Percentiles rank a stretch among this genome's conserved stretches.
Conservation (phyloP, 2,113 vertebrate genomes). For the Chrysemys picta region DNA sequence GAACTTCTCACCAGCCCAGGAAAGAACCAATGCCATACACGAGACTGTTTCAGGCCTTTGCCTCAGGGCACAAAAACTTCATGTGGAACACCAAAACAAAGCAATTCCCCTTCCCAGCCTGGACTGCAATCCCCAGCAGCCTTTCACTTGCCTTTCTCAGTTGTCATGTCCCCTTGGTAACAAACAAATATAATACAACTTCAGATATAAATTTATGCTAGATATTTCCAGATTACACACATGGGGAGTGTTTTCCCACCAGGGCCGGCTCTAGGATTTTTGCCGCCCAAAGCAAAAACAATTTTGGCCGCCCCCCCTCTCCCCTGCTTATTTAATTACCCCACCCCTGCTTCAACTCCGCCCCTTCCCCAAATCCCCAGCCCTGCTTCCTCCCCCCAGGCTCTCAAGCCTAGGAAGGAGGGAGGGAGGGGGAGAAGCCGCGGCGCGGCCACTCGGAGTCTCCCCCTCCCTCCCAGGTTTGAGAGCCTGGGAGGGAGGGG, state of each 20-base stretch:
- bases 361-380: too few relatives aligned
- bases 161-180: not conserved
- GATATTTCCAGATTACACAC: not conserved
- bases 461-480: too few relatives aligned
- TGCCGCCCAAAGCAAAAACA: too few relatives aligned
- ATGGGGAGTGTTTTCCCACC: not conserved
- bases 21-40: not conserved
- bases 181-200: not conserved
- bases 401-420: too few relatives aligned
- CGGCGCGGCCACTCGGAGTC: too few relatives aligned
- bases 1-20: not conserved
- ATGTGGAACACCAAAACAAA: not conserved
- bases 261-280: too few relatives aligned
- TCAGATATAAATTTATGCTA: not conserved
- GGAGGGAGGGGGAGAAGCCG: too few relatives aligned
- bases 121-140: not conserved
- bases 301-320: too few relatives aligned
- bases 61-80: not conserved
- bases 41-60: not conserved
- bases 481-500: too few relatives aligned
- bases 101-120: not conserved
- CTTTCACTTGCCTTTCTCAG: constrained; percentile 1
- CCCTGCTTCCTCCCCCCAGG: too few relatives aligned
- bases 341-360: too few relatives aligned
- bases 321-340: too few relatives aligned